Evolutionary conservation across 2,888 invertebrate genomes (phyloP).

Genomic region (Ptychoptera albimana): DNA sequence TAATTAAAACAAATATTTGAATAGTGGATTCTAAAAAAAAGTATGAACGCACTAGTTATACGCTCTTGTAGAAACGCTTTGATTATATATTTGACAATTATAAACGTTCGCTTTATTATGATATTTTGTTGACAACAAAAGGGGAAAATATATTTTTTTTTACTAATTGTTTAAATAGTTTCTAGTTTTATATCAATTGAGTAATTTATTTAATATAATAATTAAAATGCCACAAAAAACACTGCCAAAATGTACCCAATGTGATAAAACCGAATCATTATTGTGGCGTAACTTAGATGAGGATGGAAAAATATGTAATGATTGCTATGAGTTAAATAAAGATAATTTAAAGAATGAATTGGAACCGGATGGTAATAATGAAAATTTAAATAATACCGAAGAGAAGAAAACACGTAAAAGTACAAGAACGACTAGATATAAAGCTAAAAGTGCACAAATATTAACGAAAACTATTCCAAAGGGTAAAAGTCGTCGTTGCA

Average conservation of each 20-base stretch:
- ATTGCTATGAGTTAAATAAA: slow-evolving; percentile 45
- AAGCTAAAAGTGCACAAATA: slow-evolving; percentile 32
- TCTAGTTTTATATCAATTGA: too few species aligned
- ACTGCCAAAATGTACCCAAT: slow-evolving; percentile 48
- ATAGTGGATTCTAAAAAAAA: too few species aligned
- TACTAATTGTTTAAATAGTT: too few species aligned
- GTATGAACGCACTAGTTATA: too few species aligned
- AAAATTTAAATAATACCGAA: slow-evolving; percentile 15
- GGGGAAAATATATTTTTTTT: too few species aligned
- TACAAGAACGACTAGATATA: slow-evolving; percentile 21
- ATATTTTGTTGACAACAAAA: too few species aligned
- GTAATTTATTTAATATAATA: too few species aligned
- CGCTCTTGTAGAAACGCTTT: too few species aligned
- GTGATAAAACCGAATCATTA: slow-evolving; percentile 49
- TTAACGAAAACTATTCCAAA: slow-evolving; percentile 30
- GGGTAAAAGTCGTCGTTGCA: slow-evolving; percentile 58
- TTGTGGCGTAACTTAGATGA: slow-evolving; percentile 57
- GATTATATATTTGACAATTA: too few species aligned
- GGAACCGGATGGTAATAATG: slow-evolving; percentile 21
- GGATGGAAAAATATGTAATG: slow-evolving; percentile 59
- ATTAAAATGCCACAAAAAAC: slow-evolving; percentile 15
- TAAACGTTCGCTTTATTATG: too few species aligned
- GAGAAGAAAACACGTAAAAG: slow-evolving; percentile 22
- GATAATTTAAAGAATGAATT: slow-evolving; percentile 18
- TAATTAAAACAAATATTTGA: too few species aligned